Evolutionary conservation across 2,113 vertebrate species (phyloP).

Genomic region (Dasypus novemcinctus): DNA sequence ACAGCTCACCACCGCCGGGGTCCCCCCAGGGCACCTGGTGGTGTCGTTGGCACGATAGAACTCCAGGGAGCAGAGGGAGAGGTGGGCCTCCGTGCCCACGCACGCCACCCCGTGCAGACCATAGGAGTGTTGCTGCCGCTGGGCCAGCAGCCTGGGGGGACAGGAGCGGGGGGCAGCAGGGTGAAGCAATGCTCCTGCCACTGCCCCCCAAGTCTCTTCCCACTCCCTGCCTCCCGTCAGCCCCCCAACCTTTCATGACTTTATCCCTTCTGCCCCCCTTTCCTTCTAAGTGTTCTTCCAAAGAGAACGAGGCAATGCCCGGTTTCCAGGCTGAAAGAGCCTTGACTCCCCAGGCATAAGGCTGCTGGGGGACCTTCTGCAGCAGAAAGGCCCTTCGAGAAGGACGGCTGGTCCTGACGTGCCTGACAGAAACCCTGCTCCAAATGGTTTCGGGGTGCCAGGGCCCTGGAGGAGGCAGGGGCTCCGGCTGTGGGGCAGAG

Average conservation of each 20-base stretch:
- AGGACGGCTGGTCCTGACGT: background rate
- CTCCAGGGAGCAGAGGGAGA: slow-evolving; percentile 92
- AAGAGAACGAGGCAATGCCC: background rate
- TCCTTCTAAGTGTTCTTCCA: background rate
- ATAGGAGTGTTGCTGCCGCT: slow-evolving; percentile 89
- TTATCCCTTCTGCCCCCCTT: background rate
- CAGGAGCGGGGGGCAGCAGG: background rate
- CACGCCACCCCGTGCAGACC: slow-evolving; percentile 92
- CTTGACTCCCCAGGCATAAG: background rate
- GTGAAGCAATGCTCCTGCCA: background rate
- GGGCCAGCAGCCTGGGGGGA: slow-evolving; percentile 86
- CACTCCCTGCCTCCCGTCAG: background rate
- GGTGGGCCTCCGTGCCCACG: slow-evolving; percentile 90
- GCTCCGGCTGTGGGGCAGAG: background rate
- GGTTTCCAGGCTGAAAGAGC: background rate
- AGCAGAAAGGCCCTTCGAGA: background rate
- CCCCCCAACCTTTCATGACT: background rate
- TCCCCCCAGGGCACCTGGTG: slow-evolving; percentile 83
- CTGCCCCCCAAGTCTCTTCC: background rate
- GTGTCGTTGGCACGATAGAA: slow-evolving; percentile 89
- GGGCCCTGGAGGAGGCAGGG: background rate
- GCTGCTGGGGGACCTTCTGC: background rate
- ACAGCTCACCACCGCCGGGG: slow-evolving; percentile 92
- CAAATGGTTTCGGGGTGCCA: background rate
- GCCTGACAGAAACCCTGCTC: background rate